These are phyloP conservation scores for Stegophylla sp. DNA, from an alignment of 2,888 invertebrate species.

Conservation along the genomic window DNA sequence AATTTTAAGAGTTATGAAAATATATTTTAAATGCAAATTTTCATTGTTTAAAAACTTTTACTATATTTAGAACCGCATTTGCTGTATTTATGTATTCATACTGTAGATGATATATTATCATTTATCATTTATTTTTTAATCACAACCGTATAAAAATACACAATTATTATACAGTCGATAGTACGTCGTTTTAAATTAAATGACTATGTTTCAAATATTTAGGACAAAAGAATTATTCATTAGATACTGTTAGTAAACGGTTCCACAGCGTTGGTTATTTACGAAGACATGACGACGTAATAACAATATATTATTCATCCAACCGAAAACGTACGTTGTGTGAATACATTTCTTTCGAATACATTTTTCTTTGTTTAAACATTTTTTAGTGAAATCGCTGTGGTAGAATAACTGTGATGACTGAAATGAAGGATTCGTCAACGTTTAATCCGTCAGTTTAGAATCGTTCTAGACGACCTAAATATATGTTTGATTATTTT, in stretches of 20 bases:
- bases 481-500: neutral
- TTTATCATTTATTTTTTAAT: no score
- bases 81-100: no score
- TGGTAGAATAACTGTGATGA: neutral
- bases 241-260: neutral
- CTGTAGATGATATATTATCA: no score
- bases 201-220: slow-evolving; percentile 1
- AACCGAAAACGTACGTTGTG: slow-evolving; percentile 10
- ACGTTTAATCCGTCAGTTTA: neutral
- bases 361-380: neutral
- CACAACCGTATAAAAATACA: no score
- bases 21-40: no score
- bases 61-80: no score
- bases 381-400: neutral
- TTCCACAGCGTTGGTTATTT: neutral
- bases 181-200: no score
- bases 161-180: no score
- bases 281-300: neutral
- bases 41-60: no score
- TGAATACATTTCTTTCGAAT: slow-evolving; percentile 33
- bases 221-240: slow-evolving; percentile 18
- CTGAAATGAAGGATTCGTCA: neutral
- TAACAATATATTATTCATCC: neutral
- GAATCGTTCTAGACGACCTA: neutral
- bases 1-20: no score